phyloP scores from a whole-genome alignment of 1,140 invertebrate genomes.

The Dryas iulia region DNA sequence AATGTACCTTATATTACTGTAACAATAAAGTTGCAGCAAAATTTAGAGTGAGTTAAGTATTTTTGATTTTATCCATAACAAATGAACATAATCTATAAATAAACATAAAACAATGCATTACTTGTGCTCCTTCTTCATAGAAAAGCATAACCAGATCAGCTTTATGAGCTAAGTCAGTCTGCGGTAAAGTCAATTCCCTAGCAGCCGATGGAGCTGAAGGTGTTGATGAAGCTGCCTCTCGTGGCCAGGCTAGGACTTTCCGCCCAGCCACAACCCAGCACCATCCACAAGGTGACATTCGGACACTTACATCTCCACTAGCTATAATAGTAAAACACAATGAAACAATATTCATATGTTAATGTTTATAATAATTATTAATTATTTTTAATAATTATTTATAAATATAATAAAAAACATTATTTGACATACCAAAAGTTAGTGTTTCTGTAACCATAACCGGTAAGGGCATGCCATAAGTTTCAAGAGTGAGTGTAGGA shows the following conservation, averaged over 20 bases:
- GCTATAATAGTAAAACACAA: constrained; percentile 54
- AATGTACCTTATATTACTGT: too few relatives aligned
- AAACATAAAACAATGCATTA: constrained; percentile 38
- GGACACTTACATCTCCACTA: constrained; percentile 79
- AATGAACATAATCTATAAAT: too few relatives aligned
- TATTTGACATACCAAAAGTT: constrained; percentile 85
- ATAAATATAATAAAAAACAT: too few relatives aligned
- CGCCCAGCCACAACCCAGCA: constrained; percentile 93
- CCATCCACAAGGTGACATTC: constrained; percentile 80
- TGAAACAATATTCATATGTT: neutral
- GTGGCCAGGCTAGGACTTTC: constrained; percentile 92
- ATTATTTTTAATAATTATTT: neutral
- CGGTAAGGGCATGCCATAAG: constrained; percentile 89
- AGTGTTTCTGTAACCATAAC: constrained; percentile 93
- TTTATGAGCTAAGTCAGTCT: constrained; percentile 94
- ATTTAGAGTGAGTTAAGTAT: too few relatives aligned
- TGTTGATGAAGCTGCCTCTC: constrained; percentile 48
- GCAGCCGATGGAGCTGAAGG: constrained; percentile 39
- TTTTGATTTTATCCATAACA: too few relatives aligned
- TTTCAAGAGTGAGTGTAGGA: constrained; percentile 85
- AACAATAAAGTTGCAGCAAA: too few relatives aligned
- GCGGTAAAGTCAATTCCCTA: constrained; percentile 91
- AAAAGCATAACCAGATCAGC: constrained; percentile 94
- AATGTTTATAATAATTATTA: neutral
- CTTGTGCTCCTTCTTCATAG: constrained; percentile 84